phyloP scores from a whole-genome alignment of 2,113 vertebrate species.

The Lepisosteus oculatus region DNA sequence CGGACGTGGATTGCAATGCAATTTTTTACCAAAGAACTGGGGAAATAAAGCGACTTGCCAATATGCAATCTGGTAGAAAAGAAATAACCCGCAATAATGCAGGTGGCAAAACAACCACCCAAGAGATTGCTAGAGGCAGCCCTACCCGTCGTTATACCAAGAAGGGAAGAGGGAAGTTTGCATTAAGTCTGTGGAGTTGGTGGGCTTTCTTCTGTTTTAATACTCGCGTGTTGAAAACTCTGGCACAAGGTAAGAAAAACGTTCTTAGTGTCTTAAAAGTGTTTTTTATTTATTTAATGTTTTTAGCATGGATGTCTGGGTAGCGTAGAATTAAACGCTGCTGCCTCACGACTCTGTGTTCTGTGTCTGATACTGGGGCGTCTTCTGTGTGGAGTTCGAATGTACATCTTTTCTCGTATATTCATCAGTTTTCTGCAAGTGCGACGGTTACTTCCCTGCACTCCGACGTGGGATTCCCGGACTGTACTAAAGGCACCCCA shows the following conservation, averaged over 20 bases:
- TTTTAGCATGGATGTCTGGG: slow-evolving; percentile 8
- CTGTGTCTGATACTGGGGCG: neutral
- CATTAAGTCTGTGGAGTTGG: slow-evolving; percentile 64
- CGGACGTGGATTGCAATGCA: neutral
- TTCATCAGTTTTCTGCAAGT: neutral
- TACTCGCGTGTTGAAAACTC: slow-evolving; percentile 75
- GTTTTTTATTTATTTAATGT: neutral
- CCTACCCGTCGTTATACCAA: slow-evolving; percentile 13
- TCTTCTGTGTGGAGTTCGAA: neutral
- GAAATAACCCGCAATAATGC: slow-evolving; percentile 2
- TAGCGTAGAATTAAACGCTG: slow-evolving; percentile 10
- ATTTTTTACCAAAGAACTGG: neutral
- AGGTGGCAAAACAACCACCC: neutral
- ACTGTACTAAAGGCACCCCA: too few species aligned
- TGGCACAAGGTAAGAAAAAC: slow-evolving; percentile 75
- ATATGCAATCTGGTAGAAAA: neutral
- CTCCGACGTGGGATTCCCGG: too few species aligned
- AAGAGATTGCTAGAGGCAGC: slow-evolving; percentile 2
- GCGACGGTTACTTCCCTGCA: too few species aligned
- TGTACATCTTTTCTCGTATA: neutral
- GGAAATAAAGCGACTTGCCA: neutral
- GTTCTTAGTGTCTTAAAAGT: slow-evolving; percentile 5
- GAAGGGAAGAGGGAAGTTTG: slow-evolving; percentile 67
- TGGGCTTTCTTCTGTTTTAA: slow-evolving; percentile 75
- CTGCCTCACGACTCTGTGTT: slow-evolving; percentile 11